Evolutionary conservation across 2,888 invertebrate genomes (phyloP), one percentile per base, ranked within the genome.

Genomic region (Branchipolynoe longqiensis): DNA sequence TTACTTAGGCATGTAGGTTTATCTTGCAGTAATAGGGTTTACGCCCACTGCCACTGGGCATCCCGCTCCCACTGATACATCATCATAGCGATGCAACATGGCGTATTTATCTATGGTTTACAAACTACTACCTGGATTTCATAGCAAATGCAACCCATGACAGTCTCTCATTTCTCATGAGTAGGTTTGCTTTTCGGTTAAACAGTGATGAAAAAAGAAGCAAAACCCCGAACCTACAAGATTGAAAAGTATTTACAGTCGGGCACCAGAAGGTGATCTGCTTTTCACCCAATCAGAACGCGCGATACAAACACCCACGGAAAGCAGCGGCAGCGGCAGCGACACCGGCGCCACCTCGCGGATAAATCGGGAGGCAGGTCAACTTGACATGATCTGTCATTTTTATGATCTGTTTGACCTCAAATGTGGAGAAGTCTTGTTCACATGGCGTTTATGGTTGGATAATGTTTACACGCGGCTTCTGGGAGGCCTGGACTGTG

Each of bases 391-490:
- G 69, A 38, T 69, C 38, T n/a, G 69, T 69, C 69, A 69, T 33
- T 69, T 69, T 69, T 69, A 69, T 38, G 69, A 69, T 69, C 69
- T 69, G 69, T 25, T 69, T 69, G 69, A 69, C 69, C 69, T n/a
- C 14, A 14, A 38, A 69, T 33, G 33, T 33, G 69, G 22, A 69
- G 69, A 38, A 38, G 4, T 18, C 69, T 69, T 69, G 69, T 69
- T 69, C 69, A 69, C 69, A 69, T 69, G 69, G 69, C 69, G 33
- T 69, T 69, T 69, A 69, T 69, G 33, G 69, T 69, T 69, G 69
- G 22, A 36, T 69, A 36, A 69, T 69, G 69, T 1, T 36, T 12
- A 25, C 0, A 22, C 38, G 22, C 38, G 33, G 38, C 69, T 69
- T 31, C 48, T 48, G 28, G 62, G 62, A 31, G 62, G 28, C 28